Evolutionary conservation across 2,797 vertebrate genomes (phyloP).

Genomic region (Tolypeutes matacus): DNA sequence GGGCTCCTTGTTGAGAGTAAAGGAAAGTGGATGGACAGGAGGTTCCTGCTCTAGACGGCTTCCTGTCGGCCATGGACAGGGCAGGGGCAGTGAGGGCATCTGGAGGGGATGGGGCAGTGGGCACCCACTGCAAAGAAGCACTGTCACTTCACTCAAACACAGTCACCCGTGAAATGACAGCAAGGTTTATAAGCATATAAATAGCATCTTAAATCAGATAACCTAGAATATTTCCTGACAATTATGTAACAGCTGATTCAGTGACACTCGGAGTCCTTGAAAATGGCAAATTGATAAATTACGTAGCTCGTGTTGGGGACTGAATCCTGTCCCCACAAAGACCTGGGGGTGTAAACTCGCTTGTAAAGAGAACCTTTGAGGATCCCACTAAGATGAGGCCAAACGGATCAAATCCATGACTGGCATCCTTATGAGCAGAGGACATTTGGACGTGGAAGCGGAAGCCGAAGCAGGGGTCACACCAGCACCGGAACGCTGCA

Average conservation of each 20-base stretch:
- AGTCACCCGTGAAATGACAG: not conserved
- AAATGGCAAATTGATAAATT: not conserved
- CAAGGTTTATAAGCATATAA: not conserved
- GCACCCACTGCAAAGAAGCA: slow-evolving; percentile 20
- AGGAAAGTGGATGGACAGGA: not conserved
- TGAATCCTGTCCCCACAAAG: no score
- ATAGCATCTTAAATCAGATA: not conserved
- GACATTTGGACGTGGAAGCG: no score
- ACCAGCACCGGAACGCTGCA: no score
- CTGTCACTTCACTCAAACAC: not conserved
- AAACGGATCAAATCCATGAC: no score
- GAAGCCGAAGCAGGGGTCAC: no score
- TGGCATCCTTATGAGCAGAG: no score
- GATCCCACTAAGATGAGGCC: no score
- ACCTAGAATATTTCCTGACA: slow-evolving; percentile 30
- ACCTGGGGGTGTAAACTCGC: no score
- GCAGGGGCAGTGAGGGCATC: not conserved
- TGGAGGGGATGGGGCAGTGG: not conserved
- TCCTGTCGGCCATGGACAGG: not conserved
- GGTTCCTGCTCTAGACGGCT: not conserved
- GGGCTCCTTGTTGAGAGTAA: not conserved
- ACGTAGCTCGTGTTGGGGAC: not conserved
- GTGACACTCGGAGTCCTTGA: not conserved
- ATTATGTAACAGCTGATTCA: not conserved
- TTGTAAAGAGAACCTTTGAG: no score